Conservation (phyloP, 2,797 vertebrate genomes). For the Alectoris magna region DNA sequence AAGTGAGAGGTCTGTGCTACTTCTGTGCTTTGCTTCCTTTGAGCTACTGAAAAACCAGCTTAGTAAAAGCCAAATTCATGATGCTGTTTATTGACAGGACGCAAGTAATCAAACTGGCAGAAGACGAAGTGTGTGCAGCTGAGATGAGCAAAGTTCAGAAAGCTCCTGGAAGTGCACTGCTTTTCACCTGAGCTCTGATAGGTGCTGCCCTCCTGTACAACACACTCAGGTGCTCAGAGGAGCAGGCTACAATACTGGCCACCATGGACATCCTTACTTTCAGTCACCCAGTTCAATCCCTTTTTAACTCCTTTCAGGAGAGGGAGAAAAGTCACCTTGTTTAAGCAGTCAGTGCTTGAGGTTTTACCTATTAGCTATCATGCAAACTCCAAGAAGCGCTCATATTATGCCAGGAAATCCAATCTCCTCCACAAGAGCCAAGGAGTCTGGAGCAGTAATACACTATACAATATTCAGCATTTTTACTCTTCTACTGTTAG, state of each 20-base stretch:
- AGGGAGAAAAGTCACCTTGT: conserved; percentile 36
- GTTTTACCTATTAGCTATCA: background rate
- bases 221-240: background rate
- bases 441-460: conserved; percentile 52
- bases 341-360: background rate
- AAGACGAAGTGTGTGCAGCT: background rate
- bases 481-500: conserved; percentile 33
- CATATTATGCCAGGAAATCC: conserved; percentile 38
- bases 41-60: conserved; percentile 15
- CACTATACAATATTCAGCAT: conserved; percentile 16
- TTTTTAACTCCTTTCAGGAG: background rate
- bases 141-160: background rate
- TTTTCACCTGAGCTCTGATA: background rate
- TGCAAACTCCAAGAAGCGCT: background rate
- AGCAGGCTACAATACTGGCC: background rate
- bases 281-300: background rate
- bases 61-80: background rate
- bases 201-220: background rate
- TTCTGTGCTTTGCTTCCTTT: conserved; percentile 1
- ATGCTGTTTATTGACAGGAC: background rate
- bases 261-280: background rate
- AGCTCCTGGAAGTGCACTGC: background rate
- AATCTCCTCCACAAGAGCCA: conserved; percentile 62
- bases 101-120: background rate
- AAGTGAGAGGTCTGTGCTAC: background rate